phyloP scores from a whole-genome alignment of 2,113 vertebrate genomes.

The Muscicapa adusta region DNA sequence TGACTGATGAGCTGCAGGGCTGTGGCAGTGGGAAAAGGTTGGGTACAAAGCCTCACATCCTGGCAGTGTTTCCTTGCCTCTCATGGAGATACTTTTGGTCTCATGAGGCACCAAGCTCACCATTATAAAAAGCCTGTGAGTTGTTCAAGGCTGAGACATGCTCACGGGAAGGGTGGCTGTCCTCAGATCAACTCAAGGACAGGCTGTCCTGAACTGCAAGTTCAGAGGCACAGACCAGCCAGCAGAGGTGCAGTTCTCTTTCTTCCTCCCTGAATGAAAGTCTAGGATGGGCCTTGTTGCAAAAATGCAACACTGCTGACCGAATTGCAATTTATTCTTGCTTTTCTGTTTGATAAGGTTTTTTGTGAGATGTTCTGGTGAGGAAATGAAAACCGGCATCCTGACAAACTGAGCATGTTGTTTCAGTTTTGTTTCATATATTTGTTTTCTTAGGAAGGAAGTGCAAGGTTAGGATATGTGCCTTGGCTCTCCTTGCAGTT shows the following conservation, averaged over 20 bases:
- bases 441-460: constrained; percentile 2
- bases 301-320: neutral
- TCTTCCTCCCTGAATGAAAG: neutral
- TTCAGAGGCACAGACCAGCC: neutral
- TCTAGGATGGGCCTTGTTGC: neutral
- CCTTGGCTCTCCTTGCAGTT: neutral
- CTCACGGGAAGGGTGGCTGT: neutral
- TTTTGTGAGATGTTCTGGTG: neutral
- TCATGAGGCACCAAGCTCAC: neutral
- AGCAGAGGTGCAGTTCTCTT: neutral
- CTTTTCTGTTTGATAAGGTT: neutral
- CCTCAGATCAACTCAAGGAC: neutral
- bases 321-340: neutral
- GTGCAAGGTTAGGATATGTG: neutral
- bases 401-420: neutral
- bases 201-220: neutral
- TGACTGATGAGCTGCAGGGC: neutral
- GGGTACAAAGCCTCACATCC: neutral
- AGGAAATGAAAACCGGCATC: neutral
- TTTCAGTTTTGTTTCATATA: neutral
- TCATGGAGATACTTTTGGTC: neutral
- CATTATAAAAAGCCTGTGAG: neutral
- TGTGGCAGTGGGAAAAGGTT: neutral
- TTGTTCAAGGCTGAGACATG: neutral
- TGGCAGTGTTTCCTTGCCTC: neutral